Conservation (phyloP, 2,888 invertebrate species). For the Tachystola acroxantha region DNA sequence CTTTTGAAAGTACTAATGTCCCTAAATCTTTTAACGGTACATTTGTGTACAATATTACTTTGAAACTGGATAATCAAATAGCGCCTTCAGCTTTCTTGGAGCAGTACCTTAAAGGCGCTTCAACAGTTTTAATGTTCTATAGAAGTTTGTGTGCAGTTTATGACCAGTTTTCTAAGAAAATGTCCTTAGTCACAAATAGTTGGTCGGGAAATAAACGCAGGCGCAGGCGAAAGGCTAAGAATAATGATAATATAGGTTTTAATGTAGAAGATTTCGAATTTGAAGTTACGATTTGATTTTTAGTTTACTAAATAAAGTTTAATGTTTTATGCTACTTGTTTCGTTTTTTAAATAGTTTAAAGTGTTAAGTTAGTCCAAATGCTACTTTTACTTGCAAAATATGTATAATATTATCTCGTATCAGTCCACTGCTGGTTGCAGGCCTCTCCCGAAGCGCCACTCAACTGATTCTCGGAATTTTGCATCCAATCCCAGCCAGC, state of each 20-base stretch:
- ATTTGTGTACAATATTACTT: conserved; percentile 85
- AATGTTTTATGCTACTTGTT: neutral
- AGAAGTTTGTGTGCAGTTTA: conserved; percentile 45
- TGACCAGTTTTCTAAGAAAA: conserved; percentile 33
- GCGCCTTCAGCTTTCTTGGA: conserved; percentile 75
- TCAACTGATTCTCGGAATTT: too few species aligned
- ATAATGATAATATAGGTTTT: conserved; percentile 44
- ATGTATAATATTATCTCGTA: too few species aligned
- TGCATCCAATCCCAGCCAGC: too few species aligned
- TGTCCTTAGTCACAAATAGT: conserved; percentile 39
- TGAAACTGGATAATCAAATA: conserved; percentile 76
- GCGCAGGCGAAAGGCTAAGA: conserved; percentile 31
- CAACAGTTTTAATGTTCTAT: conserved; percentile 50
- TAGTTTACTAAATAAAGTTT: neutral
- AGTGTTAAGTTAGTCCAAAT: too few species aligned
- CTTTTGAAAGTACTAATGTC: conserved; percentile 76
- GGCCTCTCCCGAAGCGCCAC: too few species aligned
- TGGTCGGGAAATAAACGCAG: conserved; percentile 38
- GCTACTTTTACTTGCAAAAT: too few species aligned
- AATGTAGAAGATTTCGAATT: conserved; percentile 61
- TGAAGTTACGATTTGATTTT: conserved; percentile 44
- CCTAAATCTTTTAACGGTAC: conserved; percentile 86
- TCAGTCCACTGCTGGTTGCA: too few species aligned
- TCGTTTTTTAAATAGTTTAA: too few species aligned
- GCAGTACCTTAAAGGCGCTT: conserved; percentile 60